Base-by-base conservation (phyloP, 2,888 invertebrate genomes). In the Eristalinus sepulchralis region DNA sequence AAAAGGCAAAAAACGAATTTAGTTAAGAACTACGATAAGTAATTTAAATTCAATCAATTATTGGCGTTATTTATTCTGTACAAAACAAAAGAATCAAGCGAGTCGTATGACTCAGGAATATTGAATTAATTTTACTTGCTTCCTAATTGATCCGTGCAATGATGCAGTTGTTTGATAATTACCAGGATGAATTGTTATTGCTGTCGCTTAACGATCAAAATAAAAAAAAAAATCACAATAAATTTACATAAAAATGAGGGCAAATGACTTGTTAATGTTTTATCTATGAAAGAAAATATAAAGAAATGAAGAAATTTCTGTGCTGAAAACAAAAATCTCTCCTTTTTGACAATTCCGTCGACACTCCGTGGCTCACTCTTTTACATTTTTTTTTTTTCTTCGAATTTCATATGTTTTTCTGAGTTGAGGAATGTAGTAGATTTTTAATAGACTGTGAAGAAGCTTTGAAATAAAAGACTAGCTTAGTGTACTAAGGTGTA, bases 261-360 rank as follows among this genome's bases (percentile, higher is more conserved):
- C 68, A 33, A 77, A 73, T 73, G 72, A 22, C n/a, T 59, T 47
- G 31, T 53, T 47, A 20, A 64, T 73, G 64, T 81, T 81, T 68
- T 73, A 73, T 73, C 60, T 60, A 73, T 70, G 47, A 85, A 78
- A 76, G 62, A 81, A 85, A 85, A 73, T 77, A 62, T 78, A 72
- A 81, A 33, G 53, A 77, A 85, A 81, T 78, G 53, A 81, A 71
- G 76, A 85, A 78, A 78, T 78, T 70, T 78, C 59, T 60, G 70
- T 66, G 73, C 72, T 64, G 72, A 85, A 84, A 85, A 81, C 81
- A 85, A 85, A 85, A 70, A 73, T 81, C 77, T 68, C 71, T 70
- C 24, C 73, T 53, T 81, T 85, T 85, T 85, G 81, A 85, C 85
- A 85, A 85, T 24, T 81, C 62, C 31, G 76, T 75, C 78, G 57